Evolutionary conservation across 2,888 invertebrate species (phyloP), one percentile per base, ranked within the genome.

Genomic region (Drosophila nr. perissopoda): DNA sequence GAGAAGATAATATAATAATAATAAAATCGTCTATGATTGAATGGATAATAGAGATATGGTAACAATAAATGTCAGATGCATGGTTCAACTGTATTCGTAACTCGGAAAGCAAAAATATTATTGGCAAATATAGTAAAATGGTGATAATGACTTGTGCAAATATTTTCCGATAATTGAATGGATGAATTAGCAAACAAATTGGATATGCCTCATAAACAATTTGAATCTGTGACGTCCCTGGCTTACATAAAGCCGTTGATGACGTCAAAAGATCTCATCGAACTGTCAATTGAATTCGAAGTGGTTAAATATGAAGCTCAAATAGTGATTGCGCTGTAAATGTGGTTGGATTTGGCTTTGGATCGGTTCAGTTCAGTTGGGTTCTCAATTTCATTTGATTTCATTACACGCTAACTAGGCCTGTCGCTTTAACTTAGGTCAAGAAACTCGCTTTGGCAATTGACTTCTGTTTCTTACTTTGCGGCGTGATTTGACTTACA

Each of bases 111-210:
- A 64, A 63, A 1, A 40, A 68, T 54, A 51, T 61, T 61, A 64
- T 77, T 68, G 74, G 34, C 27, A 29, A 25, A 36, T 27, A 69
- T 73, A 54, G 69, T 29, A 29, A 73, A 66, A 42, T 21, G 71
- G 25, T 70, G 81, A n/a, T 60, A 85, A 84, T 69, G 36, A 60
- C 56, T 57, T 27, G 58, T 53, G 61, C 53, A 74, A 83, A 87
- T 84, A 75, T 85, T 84, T 75, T 66, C 51, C 70, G 69, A 58
- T 72, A 76, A 87, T 83, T 74, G 67, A 61, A 73, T 77, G 66
- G 49, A 62, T 62, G 45, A 84, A 76, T 84, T 80, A 87, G 78
- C 73, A 59, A 56, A 25, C 62, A 54, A 69, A 68, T 69, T 63
- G 45, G 42, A 70, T 54, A 38, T 53, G 57, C 40, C 40, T 29